A percentile compares a stretch with the other conserved stretches of the same genome.
Conservation (phyloP, 2,888 invertebrate genomes). For the Drosophila parthenogenetica region DNA sequence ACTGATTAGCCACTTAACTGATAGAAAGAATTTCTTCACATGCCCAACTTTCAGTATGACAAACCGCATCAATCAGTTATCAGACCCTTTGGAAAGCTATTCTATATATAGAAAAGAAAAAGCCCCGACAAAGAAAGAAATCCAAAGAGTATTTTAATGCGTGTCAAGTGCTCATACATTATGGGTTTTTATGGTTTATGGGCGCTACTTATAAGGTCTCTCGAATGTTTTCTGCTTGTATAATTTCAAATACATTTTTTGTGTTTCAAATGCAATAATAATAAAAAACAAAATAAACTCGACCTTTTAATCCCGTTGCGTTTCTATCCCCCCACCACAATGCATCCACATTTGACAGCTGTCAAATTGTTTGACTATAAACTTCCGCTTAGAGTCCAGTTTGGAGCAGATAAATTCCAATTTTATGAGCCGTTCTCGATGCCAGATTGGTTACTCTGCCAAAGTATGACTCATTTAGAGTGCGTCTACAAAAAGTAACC, state of each 20-base stretch:
- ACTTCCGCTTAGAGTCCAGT: slow-evolving; percentile 50
- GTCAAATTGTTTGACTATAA: slow-evolving; percentile 54
- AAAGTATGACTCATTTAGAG: slow-evolving; percentile 52
- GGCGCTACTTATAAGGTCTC: slow-evolving; percentile 58
- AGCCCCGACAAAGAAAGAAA: slow-evolving; percentile 23
- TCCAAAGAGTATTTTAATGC: slow-evolving; percentile 62
- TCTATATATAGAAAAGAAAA: slow-evolving; percentile 8
- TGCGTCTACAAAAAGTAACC: slow-evolving; percentile 11
- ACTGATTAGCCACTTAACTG: slow-evolving; percentile 8
- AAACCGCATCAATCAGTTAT: slow-evolving; percentile 17
- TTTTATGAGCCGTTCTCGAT: slow-evolving; percentile 61
- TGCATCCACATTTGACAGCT: slow-evolving; percentile 47
- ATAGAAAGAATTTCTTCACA: background rate
- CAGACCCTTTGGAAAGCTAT: background rate
- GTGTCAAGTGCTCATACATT: slow-evolving; percentile 74
- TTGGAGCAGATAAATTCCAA: slow-evolving; percentile 59
- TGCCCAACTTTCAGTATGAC: background rate
- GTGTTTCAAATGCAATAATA: slow-evolving; percentile 61
- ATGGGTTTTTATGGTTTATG: slow-evolving; percentile 72
- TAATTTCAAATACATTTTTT: slow-evolving; percentile 30
- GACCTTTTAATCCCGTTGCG: slow-evolving; percentile 23
- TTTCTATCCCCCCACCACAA: background rate
- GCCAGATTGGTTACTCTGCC: slow-evolving; percentile 33
- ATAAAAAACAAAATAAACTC: slow-evolving; percentile 10
- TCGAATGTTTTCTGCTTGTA: slow-evolving; percentile 21